These are phyloP conservation scores for Pseudomugil tenellus DNA, from an alignment of 2,797 vertebrate species.

Conservation along the genomic window DNA sequence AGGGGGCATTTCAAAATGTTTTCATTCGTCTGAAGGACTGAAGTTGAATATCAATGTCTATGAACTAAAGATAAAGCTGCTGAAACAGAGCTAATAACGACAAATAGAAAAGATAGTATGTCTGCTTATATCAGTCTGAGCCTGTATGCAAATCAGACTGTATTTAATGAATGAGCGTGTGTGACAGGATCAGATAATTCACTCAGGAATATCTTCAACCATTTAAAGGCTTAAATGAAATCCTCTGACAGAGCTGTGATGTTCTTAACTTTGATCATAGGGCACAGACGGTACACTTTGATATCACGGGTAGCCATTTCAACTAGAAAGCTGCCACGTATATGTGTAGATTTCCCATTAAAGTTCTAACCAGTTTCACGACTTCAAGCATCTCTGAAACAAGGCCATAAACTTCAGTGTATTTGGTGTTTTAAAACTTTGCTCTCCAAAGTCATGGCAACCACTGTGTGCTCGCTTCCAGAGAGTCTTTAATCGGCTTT, in stretches of 20 bases:
- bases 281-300: neutral
- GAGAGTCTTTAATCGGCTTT: constrained; percentile 71
- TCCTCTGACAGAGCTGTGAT: constrained; percentile 16
- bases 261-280: constrained; percentile 33
- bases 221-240: constrained; percentile 30
- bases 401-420: neutral
- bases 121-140: constrained; percentile 10
- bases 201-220: constrained; percentile 23
- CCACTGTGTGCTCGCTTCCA: constrained; percentile 53
- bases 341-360: neutral
- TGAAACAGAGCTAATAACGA: too few species aligned
- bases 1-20: too few species aligned
- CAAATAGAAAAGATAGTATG: neutral
- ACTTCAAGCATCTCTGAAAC: neutral
- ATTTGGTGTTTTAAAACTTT: constrained; percentile 58
- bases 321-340: neutral
- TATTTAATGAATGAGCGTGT: constrained; percentile 13
- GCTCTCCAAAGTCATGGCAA: constrained; percentile 61
- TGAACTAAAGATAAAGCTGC: neutral
- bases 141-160: constrained; percentile 40
- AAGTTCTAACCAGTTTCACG: neutral
- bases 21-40: too few species aligned
- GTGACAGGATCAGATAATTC: constrained; percentile 35
- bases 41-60: constrained; percentile 24
- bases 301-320: neutral